Evolutionary conservation across 2,113 vertebrate genomes (phyloP).

Genomic region (Bos indicus): DNA sequence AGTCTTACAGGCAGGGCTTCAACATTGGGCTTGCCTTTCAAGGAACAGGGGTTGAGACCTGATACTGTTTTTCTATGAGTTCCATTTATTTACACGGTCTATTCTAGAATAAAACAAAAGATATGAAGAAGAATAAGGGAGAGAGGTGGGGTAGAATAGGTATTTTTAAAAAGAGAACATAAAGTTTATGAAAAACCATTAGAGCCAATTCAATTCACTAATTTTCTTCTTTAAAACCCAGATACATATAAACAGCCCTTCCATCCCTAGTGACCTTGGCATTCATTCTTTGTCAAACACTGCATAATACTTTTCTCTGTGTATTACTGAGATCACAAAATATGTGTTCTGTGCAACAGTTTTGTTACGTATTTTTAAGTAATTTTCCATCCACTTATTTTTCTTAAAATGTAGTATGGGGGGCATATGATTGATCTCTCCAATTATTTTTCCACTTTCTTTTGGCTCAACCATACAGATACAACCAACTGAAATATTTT

Average conservation of each 20-base stretch:
- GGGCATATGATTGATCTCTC: background rate
- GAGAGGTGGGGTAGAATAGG: rapidly evolving
- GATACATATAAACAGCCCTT: background rate
- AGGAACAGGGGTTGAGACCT: background rate
- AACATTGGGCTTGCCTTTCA: background rate
- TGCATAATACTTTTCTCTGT: background rate
- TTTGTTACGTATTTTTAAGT: background rate
- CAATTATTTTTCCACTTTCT: background rate
- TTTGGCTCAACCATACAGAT: background rate
- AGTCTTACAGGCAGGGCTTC: background rate
- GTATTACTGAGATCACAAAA: background rate
- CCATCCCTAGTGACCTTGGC: background rate
- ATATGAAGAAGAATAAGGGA: background rate
- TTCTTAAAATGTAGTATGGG: background rate
- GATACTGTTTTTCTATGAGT: background rate
- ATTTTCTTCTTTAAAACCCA: background rate
- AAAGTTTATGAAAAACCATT: constrained; percentile 4
- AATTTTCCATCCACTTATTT: background rate
- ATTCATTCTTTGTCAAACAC: background rate
- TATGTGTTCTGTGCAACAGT: background rate
- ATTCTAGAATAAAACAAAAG: constrained; percentile 27
- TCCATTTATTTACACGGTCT: background rate
- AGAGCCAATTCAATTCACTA: constrained; percentile 1
- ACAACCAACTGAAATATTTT: background rate
- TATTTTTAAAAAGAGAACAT: background rate